These are phyloP conservation scores for Osmerus mordax DNA, from an alignment of 2,113 vertebrate species.

Conservation along the genomic window DNA sequence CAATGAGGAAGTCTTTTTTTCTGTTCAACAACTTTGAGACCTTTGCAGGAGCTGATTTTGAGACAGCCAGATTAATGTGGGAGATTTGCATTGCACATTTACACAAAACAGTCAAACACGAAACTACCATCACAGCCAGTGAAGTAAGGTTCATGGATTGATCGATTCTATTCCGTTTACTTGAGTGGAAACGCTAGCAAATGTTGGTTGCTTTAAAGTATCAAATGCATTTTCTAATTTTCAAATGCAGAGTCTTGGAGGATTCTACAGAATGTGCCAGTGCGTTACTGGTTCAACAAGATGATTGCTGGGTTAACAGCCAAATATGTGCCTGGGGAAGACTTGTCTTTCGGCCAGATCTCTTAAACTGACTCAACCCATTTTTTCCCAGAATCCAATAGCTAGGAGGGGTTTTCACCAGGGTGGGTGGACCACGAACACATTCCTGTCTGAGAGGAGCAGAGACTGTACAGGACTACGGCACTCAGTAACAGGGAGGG, in stretches of 20 bases:
- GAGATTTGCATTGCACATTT: background rate
- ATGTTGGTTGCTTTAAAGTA: background rate
- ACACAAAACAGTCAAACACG: background rate
- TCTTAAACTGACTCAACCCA: background rate
- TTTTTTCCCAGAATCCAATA: conserved; percentile 7
- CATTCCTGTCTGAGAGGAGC: background rate
- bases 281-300: conserved; percentile 36
- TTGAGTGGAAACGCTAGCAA: background rate
- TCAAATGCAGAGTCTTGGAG: conserved; percentile 1
- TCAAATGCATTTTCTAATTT: conserved; percentile 22
- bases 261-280: conserved; percentile 20
- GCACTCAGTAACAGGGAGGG: conserved; percentile 8
- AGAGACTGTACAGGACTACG: no score
- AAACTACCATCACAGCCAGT: background rate
- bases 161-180: no score
- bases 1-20: background rate
- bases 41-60: background rate
- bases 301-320: conserved; percentile 12
- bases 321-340: conserved; percentile 33
- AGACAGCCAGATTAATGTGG: conserved; percentile 1
- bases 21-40: background rate
- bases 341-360: conserved; percentile 2
- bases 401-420: no score
- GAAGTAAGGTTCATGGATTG: background rate
- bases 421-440: background rate